These are phyloP conservation scores for Scaptomyza hsui DNA, from an alignment of 1,140 invertebrate species.

Conservation along the genomic window DNA sequence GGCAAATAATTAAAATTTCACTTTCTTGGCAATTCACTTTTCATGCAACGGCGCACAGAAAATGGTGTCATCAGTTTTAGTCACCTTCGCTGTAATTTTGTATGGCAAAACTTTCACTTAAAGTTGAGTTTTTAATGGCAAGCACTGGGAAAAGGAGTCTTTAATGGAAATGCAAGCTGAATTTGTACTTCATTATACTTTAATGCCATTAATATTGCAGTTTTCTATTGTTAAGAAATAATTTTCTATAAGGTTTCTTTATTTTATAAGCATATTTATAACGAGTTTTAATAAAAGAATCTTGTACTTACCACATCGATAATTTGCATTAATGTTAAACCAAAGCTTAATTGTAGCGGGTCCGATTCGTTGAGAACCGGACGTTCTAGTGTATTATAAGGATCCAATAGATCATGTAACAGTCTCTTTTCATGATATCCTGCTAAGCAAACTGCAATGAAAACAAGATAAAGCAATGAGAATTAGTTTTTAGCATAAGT, in stretches of 20 bases:
- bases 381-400: constrained; percentile 98
- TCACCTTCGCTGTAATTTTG: constrained; percentile 23
- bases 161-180: background rate
- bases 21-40: constrained; percentile 82
- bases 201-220: no score
- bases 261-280: no score
- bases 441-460: constrained; percentile 89
- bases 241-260: no score
- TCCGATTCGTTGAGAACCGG: constrained; percentile 98
- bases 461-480: constrained; percentile 36
- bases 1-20: constrained; percentile 83
- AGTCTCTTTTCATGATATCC: constrained; percentile 96
- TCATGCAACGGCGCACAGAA: constrained; percentile 47
- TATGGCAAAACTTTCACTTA: constrained; percentile 21
- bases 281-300: background rate
- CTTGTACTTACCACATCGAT: constrained; percentile 98
- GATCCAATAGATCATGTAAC: constrained; percentile 95
- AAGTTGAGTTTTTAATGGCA: constrained; percentile 1
- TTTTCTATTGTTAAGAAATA: no score
- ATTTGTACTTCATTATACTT: constrained; percentile 1
- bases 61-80: constrained; percentile 75
- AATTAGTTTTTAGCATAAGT: constrained; percentile 36
- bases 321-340: constrained; percentile 99
- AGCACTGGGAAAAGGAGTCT: background rate
- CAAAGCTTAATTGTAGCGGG: constrained; percentile 97